Evolutionary conservation across 2,797 vertebrate genomes (phyloP).

Genomic region (Bryconaethiops microstoma): DNA sequence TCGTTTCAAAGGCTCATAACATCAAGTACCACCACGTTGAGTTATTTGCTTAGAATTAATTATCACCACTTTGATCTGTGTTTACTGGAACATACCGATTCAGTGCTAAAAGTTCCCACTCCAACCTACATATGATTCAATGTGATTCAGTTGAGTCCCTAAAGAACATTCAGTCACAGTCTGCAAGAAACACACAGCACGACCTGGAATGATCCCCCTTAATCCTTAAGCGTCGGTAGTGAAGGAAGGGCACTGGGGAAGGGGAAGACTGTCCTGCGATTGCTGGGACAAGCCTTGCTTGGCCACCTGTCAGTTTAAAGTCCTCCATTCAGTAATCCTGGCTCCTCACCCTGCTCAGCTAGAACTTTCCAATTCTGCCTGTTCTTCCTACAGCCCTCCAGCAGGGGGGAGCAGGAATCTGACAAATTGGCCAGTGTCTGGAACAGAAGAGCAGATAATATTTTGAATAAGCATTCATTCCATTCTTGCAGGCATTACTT

Average conservation of each 20-base stretch:
- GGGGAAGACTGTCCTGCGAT: constrained; percentile 54
- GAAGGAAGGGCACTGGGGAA: constrained; percentile 57
- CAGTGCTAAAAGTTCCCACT: neutral
- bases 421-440: constrained; percentile 90
- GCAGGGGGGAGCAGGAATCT: constrained; percentile 86
- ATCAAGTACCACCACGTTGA: constrained; percentile 4
- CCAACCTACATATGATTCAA: constrained; percentile 29
- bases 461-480: neutral
- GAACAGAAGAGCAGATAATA: constrained; percentile 23
- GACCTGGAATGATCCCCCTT: neutral
- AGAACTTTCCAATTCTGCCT: constrained; percentile 91
- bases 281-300: neutral
- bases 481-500: too few relatives aligned
- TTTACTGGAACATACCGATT: constrained; percentile 29
- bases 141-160: constrained; percentile 29
- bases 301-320: constrained; percentile 55
- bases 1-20: neutral
- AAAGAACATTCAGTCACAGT: constrained; percentile 9
- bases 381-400: constrained; percentile 94
- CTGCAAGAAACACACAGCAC: constrained; percentile 7
- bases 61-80: neutral
- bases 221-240: neutral
- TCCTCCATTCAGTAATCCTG: constrained; percentile 77
- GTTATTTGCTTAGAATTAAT: constrained; percentile 2
- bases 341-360: constrained; percentile 88